A percentile compares a stretch with the other conserved stretches of the same genome.
Evolutionary conservation across 2,797 vertebrate genomes (phyloP).

Genomic region (Xenopus petersii): DNA sequence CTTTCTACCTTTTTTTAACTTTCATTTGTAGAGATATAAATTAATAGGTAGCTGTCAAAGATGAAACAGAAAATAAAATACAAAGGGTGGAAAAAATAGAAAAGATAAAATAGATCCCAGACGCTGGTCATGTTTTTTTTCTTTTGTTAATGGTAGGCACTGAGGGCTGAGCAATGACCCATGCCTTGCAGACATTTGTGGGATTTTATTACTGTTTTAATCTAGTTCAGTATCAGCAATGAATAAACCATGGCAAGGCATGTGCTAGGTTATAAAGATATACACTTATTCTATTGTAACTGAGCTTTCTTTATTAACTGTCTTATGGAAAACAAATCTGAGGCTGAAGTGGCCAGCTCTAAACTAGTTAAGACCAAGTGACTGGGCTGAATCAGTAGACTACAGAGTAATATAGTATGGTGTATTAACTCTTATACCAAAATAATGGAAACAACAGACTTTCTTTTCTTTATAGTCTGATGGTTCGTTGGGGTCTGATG

Average conservation of each 20-base stretch:
- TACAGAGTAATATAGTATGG: too few relatives aligned
- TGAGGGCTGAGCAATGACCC: not conserved
- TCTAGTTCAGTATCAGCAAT: not conserved
- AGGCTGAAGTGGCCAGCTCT: too few relatives aligned
- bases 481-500: too few relatives aligned
- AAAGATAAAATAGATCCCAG: constrained; percentile 4
- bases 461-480: too few relatives aligned
- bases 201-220: constrained; percentile 18
- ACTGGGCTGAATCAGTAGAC: too few relatives aligned
- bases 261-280: constrained; percentile 2
- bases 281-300: too few relatives aligned
- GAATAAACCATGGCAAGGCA: not conserved
- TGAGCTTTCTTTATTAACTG: too few relatives aligned
- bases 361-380: too few relatives aligned
- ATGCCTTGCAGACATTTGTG: not conserved
- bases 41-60: constrained; percentile 24
- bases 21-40: constrained; percentile 32
- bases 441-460: too few relatives aligned
- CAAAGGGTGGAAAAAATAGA: constrained; percentile 8
- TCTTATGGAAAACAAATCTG: too few relatives aligned
- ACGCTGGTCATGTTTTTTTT: not conserved
- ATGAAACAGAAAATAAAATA: constrained; percentile 33
- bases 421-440: too few relatives aligned
- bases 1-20: constrained; percentile 23
- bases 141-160: not conserved